Base-by-base conservation (phyloP, 2,888 invertebrate species). In the Melinaea marsaeus region DNA sequence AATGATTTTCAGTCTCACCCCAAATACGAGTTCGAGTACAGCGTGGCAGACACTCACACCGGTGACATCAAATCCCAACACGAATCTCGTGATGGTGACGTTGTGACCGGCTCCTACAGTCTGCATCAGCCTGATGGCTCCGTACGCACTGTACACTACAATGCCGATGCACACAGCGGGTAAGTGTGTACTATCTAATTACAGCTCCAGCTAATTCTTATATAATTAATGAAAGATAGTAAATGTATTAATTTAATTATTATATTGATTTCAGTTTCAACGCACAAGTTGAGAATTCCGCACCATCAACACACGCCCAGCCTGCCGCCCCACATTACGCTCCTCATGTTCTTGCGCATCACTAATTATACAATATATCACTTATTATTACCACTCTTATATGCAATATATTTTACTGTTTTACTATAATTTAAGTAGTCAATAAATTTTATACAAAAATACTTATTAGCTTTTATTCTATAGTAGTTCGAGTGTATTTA, bases 251-350 rank as follows among this genome's bases (percentile, higher is more conserved):
- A 6, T 37, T 37, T 22, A 6, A 9, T 9, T 42, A 42, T 42
- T 9, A 9, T 42, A 9, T 11, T 42, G 2, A 42, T 69, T 71
- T 2, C 55, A 92, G 92, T 62, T 92, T 92, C 81, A 92, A 92
- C 75, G 92, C 92, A 3, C 92, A 92, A 66, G 91, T 91, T 0
- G 86, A 86, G 62, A 92, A 92, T 71, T 92, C 92, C 2, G 90
- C 81, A 0, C 78, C 77, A 42, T 80, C 82, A 35, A 64, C 67
- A 35, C 73, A 74, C 9, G 77, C 76, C 48, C 80, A 81, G 46
- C 69, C 72, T 13, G 73, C 71, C 5, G 73, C 71, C 5, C 76
- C 79, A 7, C 61, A 64, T 56, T n/a, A 57, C 47, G 63, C 57
- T 55, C 61, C 47, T 57, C 47, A 55, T 48, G 13, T 4, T 32